Evolutionary conservation across 2,797 vertebrate species (phyloP), one percentile per base, ranked within the genome.

Genomic region (Geotrypetes seraphini): DNA sequence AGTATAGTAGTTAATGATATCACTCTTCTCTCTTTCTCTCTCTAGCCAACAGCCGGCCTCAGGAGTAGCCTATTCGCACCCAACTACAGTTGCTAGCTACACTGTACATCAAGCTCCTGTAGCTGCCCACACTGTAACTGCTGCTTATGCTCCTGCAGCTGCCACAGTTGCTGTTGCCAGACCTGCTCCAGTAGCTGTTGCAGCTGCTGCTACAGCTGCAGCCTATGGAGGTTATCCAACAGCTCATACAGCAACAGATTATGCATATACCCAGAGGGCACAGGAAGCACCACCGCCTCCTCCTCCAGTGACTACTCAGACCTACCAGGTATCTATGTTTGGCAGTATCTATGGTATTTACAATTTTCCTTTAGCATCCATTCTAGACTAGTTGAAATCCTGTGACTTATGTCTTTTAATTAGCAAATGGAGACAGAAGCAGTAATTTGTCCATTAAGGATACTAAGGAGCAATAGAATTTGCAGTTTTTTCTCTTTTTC

Each of bases 41-140:
- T 51, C 7, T 42, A 97, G 95, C 83, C 94, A 97, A 75, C 95
- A 97, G 85, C 93, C 91, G 45, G 60, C 86, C 37, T 88, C 86
- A 22, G 95, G 92, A 74, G 89, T 98, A 62, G 89, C 92, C 13
- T 99, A 99, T 72, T 96, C 94, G 25, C 94, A 99, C 71, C 95
- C 95, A 39, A 93, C 94, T 39, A 97, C 95, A 24, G 95, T 97
- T 73, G 95, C 92, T 71, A 99, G 95, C 73, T 99, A 99, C 71
- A 97, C 95, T 2, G 92, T 99, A 16, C 95, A 97, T 55, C 95
- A 97, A 59, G 92, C 95, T 2, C 95, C 95, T 1, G 93, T 98
- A 31, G 91, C 93, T 2, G 95, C 95, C 0, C 92, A 94, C 74
- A 92, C 90, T 0, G 94, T 96, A 56, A 93, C 92, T 5, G 94